Evolutionary conservation across 2,113 vertebrate genomes (phyloP).

Genomic region (Pterocles orientalis): DNA sequence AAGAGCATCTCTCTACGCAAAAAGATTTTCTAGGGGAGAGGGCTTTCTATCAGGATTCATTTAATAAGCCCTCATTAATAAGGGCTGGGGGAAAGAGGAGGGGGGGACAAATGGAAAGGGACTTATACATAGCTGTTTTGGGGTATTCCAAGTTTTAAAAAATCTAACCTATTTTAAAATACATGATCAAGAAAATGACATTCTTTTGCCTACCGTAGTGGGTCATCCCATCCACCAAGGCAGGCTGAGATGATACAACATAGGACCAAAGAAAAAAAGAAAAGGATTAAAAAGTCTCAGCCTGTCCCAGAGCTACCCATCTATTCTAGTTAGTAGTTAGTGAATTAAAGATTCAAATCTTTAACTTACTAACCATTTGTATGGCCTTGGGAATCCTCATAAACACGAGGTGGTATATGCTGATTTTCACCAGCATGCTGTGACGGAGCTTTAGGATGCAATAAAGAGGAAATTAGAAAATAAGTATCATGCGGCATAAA

Average conservation of each 20-base stretch:
- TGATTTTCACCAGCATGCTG: neutral
- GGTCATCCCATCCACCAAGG: neutral
- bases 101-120: rapidly evolving
- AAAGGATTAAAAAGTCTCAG: neutral
- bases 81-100: rapidly evolving
- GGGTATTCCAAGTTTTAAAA: neutral
- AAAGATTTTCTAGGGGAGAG: neutral
- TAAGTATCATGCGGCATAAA: neutral
- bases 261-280: neutral
- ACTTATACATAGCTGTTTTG: rapidly evolving
- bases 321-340: neutral
- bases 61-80: no score
- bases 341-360: neutral
- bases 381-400: neutral
- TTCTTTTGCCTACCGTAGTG: neutral
- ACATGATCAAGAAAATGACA: rapidly evolving
- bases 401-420: neutral
- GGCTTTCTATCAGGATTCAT: neutral
- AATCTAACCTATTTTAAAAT: neutral
- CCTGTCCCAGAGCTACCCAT: neutral
- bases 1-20: neutral
- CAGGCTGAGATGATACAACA: neutral
- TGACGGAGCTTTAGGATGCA: neutral
- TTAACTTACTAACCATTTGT: neutral
- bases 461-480: neutral